Conservation (phyloP, 2,113 vertebrate species). For the Columba livia region DNA sequence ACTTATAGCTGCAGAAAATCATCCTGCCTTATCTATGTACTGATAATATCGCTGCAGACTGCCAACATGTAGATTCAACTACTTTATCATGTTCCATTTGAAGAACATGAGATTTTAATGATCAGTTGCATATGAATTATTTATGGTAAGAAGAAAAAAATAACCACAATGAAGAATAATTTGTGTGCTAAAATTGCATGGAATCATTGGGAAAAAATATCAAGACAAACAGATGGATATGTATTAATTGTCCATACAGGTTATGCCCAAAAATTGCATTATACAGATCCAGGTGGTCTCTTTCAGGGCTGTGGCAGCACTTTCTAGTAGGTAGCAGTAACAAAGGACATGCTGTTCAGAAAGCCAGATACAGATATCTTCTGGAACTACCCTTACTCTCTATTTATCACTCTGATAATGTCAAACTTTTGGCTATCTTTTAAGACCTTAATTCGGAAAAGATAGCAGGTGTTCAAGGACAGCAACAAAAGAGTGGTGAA, state of each 20-base stretch:
- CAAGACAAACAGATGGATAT: neutral
- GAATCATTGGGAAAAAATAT: neutral
- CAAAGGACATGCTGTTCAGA: neutral
- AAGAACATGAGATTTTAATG: neutral
- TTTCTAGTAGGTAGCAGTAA: neutral
- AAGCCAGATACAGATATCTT: neutral
- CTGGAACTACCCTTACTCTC: neutral
- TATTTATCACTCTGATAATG: neutral
- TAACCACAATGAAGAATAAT: neutral
- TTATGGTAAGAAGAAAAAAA: neutral
- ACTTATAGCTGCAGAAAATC: neutral
- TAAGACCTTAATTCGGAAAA: neutral
- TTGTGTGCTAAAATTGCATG: neutral
- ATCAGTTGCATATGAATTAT: neutral
- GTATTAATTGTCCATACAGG: neutral
- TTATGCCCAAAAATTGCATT: neutral
- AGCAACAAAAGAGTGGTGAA: neutral
- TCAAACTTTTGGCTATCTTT: neutral
- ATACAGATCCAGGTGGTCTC: neutral
- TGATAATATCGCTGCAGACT: neutral
- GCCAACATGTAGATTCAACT: neutral
- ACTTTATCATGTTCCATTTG: neutral
- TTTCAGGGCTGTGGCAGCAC: neutral
- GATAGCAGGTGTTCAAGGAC: neutral
- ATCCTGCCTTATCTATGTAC: neutral